These are phyloP conservation scores for Pseudomyrmex sp. DNA, from an alignment of 1,140 invertebrate species.

Conservation along the genomic window DNA sequence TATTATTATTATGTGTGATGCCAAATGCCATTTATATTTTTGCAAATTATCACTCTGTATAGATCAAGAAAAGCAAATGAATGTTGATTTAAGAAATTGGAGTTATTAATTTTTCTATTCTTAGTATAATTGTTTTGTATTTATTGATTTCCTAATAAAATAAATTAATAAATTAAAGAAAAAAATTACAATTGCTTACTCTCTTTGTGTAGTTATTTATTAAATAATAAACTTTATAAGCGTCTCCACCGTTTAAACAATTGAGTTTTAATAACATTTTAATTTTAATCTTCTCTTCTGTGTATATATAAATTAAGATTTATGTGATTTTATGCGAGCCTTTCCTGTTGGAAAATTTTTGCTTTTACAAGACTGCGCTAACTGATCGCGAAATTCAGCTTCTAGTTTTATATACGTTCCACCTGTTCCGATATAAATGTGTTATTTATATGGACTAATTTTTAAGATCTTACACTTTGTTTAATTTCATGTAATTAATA, in stretches of 20 bases:
- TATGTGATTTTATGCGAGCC: slow-evolving; percentile 63
- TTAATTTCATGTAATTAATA: slow-evolving; percentile 13
- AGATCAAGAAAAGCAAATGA: no score
- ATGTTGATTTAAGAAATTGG: no score
- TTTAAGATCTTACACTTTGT: slow-evolving; percentile 28
- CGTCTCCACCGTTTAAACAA: no score
- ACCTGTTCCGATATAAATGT: slow-evolving; percentile 81
- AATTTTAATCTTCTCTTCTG: background rate
- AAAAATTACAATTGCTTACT: background rate
- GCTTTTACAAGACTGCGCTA: slow-evolving; percentile 75
- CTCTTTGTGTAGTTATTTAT: background rate
- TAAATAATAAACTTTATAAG: background rate
- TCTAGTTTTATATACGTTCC: slow-evolving; percentile 90
- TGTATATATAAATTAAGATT: slow-evolving; percentile 41
- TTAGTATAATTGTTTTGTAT: background rate
- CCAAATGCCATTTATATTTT: no score
- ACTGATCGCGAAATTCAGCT: slow-evolving; percentile 89
- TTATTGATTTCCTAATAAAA: background rate
- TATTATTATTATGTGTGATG: no score
- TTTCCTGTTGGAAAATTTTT: slow-evolving; percentile 75
- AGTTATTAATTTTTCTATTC: no score
- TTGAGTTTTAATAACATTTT: slow-evolving; percentile 5
- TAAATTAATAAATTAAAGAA: background rate
- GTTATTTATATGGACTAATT: slow-evolving; percentile 24
- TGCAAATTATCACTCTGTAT: no score